Conservation (phyloP, 2,797 vertebrate genomes). For the Galago senegalensis region DNA sequence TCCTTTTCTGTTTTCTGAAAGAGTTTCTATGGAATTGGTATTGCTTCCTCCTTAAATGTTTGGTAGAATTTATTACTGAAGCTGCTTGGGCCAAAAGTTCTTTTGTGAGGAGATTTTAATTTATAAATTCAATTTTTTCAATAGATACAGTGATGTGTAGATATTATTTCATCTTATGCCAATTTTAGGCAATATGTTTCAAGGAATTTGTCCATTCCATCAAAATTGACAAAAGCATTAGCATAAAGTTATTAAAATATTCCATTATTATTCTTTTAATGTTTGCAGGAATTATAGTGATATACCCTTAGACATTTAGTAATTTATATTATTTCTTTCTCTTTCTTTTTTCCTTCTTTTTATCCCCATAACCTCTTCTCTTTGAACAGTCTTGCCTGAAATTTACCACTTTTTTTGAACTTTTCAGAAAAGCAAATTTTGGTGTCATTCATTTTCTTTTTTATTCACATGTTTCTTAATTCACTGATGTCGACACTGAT, state of each 20-base stretch:
- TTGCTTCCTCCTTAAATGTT: constrained; percentile 23
- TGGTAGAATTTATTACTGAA: not conserved
- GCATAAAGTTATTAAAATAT: not conserved
- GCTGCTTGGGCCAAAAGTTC: not conserved
- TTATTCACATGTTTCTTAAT: constrained; percentile 11
- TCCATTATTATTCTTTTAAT: constrained; percentile 12
- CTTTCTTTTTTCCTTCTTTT: not conserved
- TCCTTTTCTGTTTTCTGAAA: not conserved
- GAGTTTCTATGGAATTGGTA: not conserved
- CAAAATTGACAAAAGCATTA: not conserved
- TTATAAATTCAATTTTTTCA: not conserved
- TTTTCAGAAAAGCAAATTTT: constrained; percentile 30
- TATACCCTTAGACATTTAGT: not conserved
- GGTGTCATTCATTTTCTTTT: not conserved
- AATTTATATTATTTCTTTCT: not conserved
- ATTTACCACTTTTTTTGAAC: not conserved
- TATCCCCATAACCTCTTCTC: not conserved
- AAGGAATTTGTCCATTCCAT: constrained; percentile 42
- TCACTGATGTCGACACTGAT: not conserved
- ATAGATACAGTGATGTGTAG: not conserved
- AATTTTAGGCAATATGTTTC: constrained; percentile 24
- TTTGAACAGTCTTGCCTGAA: not conserved
- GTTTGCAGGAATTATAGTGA: not conserved
- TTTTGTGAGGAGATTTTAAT: constrained; percentile 27
- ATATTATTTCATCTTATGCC: constrained; percentile 38